Evolutionary conservation across 1,140 invertebrate species (phyloP).

Genomic region (Trinorchestia longiramus): DNA sequence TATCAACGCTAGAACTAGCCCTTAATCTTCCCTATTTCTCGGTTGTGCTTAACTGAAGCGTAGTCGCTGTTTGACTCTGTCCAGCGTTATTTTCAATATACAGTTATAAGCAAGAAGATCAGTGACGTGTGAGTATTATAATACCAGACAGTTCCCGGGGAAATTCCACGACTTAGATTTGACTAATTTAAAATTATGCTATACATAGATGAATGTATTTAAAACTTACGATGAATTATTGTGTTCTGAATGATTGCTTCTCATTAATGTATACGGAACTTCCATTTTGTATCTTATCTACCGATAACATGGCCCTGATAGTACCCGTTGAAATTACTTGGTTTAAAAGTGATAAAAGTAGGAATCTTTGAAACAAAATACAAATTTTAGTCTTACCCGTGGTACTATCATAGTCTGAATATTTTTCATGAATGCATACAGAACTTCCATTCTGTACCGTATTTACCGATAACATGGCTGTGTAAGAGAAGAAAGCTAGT

Average conservation of each 20-base stretch:
- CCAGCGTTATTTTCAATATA: background rate
- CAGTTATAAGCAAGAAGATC: background rate
- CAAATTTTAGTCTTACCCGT: too few relatives aligned
- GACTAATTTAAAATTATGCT: background rate
- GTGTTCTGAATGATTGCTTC: background rate
- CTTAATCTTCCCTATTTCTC: background rate
- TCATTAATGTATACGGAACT: too few relatives aligned
- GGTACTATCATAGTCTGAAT: too few relatives aligned
- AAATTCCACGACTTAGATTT: background rate
- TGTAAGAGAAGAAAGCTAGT: too few relatives aligned
- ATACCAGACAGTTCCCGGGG: background rate
- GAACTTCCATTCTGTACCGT: too few relatives aligned
- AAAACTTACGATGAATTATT: background rate
- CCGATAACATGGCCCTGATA: too few relatives aligned
- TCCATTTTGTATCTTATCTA: too few relatives aligned
- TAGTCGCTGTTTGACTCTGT: background rate
- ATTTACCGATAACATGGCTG: too few relatives aligned
- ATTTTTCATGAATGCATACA: too few relatives aligned
- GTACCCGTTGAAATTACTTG: too few relatives aligned
- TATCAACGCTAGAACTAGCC: background rate
- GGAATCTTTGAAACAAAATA: too few relatives aligned
- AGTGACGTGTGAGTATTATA: background rate
- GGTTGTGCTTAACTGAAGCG: background rate
- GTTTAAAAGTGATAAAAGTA: too few relatives aligned
- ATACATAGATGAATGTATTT: background rate